Conservation (phyloP, 2,113 vertebrate species). For the Nyctereutes procyonoides region DNA sequence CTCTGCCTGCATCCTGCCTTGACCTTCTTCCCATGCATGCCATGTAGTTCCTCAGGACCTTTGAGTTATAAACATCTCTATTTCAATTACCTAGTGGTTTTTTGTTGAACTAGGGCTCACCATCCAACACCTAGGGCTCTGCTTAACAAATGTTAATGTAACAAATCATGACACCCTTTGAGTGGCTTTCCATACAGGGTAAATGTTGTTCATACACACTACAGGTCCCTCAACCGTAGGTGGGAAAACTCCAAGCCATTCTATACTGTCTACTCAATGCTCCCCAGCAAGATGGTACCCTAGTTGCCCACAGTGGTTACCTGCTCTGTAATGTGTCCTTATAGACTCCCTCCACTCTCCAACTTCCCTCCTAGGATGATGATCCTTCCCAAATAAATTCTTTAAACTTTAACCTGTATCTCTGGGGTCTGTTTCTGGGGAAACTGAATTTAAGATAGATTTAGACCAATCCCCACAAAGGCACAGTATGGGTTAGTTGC, state of each 20-base stretch:
- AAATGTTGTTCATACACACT: background rate
- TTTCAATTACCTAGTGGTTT: background rate
- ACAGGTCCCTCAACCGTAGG: background rate
- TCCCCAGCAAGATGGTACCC: background rate
- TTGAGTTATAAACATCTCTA: background rate
- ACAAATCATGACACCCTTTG: background rate
- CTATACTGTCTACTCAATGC: background rate
- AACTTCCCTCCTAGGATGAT: background rate
- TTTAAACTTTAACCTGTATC: background rate
- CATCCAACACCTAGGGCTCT: background rate
- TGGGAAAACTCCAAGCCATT: background rate
- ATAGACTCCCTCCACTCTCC: background rate
- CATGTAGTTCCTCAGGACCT: background rate
- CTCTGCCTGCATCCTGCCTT: background rate
- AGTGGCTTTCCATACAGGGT: background rate
- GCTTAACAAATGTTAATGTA: background rate
- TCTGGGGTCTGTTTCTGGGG: background rate
- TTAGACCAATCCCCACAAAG: background rate
- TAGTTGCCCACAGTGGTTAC: background rate
- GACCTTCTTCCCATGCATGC: background rate
- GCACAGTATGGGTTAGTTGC: background rate
- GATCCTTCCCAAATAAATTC: background rate
- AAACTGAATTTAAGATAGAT: background rate
- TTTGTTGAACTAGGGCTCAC: background rate
- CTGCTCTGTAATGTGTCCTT: background rate